Percentiles rank a stretch among this genome's conserved stretches.
Conservation (phyloP, 2,113 vertebrate genomes). For the Leuciscus idus region DNA sequence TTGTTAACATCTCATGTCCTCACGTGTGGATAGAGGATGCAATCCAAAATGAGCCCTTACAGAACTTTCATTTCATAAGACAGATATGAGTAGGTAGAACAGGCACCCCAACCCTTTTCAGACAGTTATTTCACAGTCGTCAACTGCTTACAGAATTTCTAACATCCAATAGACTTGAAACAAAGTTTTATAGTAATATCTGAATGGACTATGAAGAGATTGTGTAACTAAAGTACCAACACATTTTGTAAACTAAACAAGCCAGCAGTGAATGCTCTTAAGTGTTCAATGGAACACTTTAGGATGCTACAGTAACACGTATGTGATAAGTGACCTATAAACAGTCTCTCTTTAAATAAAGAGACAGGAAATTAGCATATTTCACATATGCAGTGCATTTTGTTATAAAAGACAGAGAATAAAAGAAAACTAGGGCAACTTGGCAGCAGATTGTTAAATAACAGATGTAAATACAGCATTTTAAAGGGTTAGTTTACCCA, state of each 20-base stretch:
- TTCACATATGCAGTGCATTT: not conserved
- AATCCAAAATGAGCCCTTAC: not conserved
- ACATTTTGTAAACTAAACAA: conserved; percentile 19
- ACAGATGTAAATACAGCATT: not conserved
- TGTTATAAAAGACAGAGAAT: not conserved
- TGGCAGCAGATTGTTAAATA: conserved; percentile 10
- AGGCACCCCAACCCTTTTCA: not conserved
- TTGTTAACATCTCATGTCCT: not conserved
- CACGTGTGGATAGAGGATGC: not conserved
- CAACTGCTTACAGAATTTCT: not conserved
- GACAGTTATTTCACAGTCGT: not conserved
- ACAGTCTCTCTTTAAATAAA: conserved; percentile 8
- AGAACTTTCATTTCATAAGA: not conserved
- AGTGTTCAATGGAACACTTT: not conserved
- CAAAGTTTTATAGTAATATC: not conserved
- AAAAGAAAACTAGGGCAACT: conserved; percentile 10
- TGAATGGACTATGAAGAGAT: not conserved
- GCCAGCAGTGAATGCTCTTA: not conserved
- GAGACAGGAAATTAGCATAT: not conserved
- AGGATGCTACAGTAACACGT: not conserved
- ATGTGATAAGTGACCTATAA: conserved; percentile 16
- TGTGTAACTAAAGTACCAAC: not conserved
- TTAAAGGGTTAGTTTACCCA: not conserved
- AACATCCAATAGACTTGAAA: not conserved
- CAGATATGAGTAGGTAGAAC: not conserved